Evolutionary conservation across 2,888 invertebrate species (phyloP).

Genomic region (Proisotoma minuta): DNA sequence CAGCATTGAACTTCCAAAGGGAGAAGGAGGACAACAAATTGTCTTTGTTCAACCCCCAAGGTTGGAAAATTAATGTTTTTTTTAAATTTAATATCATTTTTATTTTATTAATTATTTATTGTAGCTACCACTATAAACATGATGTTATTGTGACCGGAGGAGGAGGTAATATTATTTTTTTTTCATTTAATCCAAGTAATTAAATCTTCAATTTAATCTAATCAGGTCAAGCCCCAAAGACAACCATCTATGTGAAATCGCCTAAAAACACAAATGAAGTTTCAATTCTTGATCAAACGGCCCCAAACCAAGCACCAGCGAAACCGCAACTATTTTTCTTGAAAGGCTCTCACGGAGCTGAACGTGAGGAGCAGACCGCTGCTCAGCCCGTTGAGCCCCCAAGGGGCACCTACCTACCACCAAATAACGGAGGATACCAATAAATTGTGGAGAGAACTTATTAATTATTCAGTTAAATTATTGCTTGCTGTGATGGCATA

Average conservation of each 20-base stretch:
- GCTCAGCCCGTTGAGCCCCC: background rate
- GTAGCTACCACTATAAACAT: constrained; percentile 31
- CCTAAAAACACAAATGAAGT: constrained; percentile 27
- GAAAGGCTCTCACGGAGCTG: constrained; percentile 19
- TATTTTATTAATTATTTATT: no score
- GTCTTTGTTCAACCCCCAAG: constrained; percentile 26
- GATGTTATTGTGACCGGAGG: constrained; percentile 24
- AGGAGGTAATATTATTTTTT: no score
- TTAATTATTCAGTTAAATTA: no score
- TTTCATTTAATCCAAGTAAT: no score
- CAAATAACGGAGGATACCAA: background rate
- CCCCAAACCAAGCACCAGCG: constrained; percentile 17
- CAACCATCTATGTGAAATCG: background rate
- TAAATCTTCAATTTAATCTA: no score
- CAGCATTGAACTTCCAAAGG: constrained; percentile 14
- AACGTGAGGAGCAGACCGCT: background rate
- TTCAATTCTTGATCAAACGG: constrained; percentile 21
- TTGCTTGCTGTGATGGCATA: no score
- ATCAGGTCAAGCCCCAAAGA: background rate
- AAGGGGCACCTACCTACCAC: constrained; percentile 1
- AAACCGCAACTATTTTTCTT: constrained; percentile 33
- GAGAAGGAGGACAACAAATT: constrained; percentile 15
- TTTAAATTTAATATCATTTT: no score
- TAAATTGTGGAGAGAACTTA: no score
- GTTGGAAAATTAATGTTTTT: no score